Conservation (phyloP, 1,140 invertebrate genomes). For the Colletes latitarsis region DNA sequence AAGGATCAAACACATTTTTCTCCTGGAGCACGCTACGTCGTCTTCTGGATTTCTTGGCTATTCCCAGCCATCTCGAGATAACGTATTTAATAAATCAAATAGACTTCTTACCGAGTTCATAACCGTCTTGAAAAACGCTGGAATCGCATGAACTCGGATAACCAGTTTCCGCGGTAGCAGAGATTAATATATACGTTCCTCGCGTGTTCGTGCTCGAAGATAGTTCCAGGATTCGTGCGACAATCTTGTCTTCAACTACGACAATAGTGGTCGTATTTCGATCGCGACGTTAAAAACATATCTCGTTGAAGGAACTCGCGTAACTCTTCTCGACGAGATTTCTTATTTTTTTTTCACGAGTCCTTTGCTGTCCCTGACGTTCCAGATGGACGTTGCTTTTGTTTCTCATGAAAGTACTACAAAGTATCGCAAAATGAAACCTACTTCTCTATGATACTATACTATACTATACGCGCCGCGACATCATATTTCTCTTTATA, state of each 20-base stretch:
- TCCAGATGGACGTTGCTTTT: no score
- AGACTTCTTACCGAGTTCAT: not conserved
- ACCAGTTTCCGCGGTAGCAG: not conserved
- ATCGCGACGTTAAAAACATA: not conserved
- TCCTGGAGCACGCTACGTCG: not conserved
- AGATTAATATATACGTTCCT: constrained; percentile 27
- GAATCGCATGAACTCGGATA: constrained; percentile 6
- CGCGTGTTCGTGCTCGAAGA: constrained; percentile 5
- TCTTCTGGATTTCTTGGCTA: not conserved
- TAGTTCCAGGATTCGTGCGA: not conserved
- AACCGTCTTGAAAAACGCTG: not conserved
- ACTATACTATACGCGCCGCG: no score
- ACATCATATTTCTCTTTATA: no score
- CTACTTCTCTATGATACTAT: no score
- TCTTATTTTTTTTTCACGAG: not conserved
- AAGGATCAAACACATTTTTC: constrained; percentile 12
- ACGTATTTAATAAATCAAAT: constrained; percentile 40
- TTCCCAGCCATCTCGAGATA: not conserved
- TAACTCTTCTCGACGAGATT: not conserved
- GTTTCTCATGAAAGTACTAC: not conserved
- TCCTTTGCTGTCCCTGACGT: no score
- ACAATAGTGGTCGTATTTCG: not conserved
- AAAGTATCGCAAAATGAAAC: no score
- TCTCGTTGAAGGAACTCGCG: not conserved
- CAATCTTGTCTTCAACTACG: not conserved